These are phyloP conservation scores for Nestor notabilis DNA, from an alignment of 2,113 vertebrate genomes.

Conservation along the genomic window DNA sequence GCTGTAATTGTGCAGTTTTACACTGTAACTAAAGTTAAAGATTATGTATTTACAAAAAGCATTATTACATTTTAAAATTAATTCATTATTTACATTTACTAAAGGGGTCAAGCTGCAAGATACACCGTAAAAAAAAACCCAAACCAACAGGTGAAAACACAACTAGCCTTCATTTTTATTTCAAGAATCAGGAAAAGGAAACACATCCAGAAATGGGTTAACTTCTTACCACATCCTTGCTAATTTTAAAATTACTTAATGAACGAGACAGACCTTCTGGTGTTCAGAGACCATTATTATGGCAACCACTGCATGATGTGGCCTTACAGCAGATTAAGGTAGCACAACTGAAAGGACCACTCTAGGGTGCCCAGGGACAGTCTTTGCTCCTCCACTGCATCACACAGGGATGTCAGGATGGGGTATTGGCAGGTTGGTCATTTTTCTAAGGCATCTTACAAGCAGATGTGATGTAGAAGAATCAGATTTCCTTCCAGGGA, in stretches of 20 bases:
- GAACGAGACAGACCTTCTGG: not conserved
- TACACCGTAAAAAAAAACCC: not conserved
- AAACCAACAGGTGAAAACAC: accelerated
- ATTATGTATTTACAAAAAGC: not conserved
- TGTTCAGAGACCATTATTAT: not conserved
- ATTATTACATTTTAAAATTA: not conserved
- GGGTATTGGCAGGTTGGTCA: not conserved
- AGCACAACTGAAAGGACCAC: not conserved
- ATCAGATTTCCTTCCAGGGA: not conserved
- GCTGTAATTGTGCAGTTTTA: not conserved
- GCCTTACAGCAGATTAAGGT: not conserved
- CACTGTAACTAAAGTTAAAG: not conserved
- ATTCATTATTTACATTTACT: not conserved
- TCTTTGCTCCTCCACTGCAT: not conserved
- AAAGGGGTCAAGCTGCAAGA: not conserved
- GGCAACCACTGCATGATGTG: accelerated
- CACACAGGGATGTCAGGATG: not conserved
- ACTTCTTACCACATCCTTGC: not conserved
- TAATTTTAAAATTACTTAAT: not conserved
- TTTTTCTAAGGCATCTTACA: not conserved
- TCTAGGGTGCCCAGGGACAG: not conserved
- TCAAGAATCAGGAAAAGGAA: not conserved
- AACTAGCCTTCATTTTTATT: not conserved
- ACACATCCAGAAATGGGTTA: not conserved
- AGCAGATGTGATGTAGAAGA: not conserved